Evolutionary conservation across 1,140 invertebrate genomes (phyloP).

Genomic region (Rhagoletis pomonella): DNA sequence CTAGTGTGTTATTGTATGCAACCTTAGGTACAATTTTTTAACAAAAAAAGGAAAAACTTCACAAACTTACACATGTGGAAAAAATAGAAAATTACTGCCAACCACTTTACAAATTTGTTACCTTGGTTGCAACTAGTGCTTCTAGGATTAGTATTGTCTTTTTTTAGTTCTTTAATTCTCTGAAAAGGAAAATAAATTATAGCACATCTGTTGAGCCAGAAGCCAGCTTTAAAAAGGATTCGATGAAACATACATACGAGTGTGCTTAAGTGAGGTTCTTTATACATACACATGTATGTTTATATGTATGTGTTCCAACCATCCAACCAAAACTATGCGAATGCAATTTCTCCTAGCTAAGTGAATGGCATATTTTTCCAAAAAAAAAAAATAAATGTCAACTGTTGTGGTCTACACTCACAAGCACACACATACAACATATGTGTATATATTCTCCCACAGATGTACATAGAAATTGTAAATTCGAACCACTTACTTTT

Average conservation of each 20-base stretch:
- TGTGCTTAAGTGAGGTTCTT: neutral
- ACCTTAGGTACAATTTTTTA: no score
- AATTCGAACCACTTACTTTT: conserved; percentile 28
- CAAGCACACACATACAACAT: neutral
- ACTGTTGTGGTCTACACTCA: neutral
- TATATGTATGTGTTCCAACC: no score
- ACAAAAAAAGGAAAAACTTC: no score
- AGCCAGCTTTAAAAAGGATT: neutral
- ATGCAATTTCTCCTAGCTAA: no score
- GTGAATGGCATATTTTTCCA: no score
- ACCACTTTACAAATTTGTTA: conserved; percentile 4
- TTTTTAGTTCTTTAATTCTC: neutral
- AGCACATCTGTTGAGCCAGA: neutral
- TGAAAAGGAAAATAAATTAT: neutral
- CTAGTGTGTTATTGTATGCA: no score
- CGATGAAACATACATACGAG: neutral
- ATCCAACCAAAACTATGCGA: no score
- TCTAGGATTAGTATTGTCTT: neutral
- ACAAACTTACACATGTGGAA: neutral
- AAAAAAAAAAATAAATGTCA: neutral
- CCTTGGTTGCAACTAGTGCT: neutral
- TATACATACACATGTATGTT: neutral
- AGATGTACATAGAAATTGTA: neutral
- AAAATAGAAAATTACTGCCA: neutral
- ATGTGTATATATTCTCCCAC: neutral